phyloP scores from a whole-genome alignment of 1,140 invertebrate genomes.

The Diachasmimorpha longicaudata region DNA sequence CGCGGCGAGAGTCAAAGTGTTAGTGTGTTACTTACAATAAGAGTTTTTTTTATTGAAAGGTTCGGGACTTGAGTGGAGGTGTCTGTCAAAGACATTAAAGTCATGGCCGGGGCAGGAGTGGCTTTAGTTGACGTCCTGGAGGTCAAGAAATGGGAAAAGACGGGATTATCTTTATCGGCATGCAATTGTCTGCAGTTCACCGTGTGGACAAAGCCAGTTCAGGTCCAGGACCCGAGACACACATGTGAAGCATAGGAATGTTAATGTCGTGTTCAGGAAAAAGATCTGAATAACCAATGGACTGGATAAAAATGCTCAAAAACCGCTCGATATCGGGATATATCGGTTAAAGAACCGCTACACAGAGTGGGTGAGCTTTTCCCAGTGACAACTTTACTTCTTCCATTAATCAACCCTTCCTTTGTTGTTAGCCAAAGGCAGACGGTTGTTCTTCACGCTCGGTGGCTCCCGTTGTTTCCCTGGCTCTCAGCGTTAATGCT shows the following conservation, averaged over 20 bases:
- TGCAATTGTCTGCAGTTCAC: too few species aligned
- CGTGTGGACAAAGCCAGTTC: too few species aligned
- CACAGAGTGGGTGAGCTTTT: constrained; percentile 32
- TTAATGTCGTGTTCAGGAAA: too few species aligned
- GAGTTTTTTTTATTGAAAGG: neutral
- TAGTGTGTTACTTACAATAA: too few species aligned
- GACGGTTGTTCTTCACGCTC: constrained; percentile 42
- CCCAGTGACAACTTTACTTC: constrained; percentile 50
- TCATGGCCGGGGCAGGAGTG: too few species aligned
- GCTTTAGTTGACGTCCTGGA: too few species aligned
- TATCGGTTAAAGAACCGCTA: neutral
- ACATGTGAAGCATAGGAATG: too few species aligned
- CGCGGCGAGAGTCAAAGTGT: neutral
- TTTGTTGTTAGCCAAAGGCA: constrained; percentile 38
- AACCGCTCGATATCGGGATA: neutral
- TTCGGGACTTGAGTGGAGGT: too few species aligned
- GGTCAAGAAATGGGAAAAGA: too few species aligned
- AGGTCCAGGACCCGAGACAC: too few species aligned
- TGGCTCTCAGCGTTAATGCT: constrained; percentile 53
- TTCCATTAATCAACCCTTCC: constrained; percentile 55
- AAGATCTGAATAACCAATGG: neutral
- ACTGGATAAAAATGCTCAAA: neutral
- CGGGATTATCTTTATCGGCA: too few species aligned
- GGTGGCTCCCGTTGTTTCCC: constrained; percentile 51
- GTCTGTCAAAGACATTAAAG: too few species aligned